Evolutionary conservation across 2,113 vertebrate genomes (phyloP), one percentile per base, ranked within the genome.

Genomic region (Butorides virescens): DNA sequence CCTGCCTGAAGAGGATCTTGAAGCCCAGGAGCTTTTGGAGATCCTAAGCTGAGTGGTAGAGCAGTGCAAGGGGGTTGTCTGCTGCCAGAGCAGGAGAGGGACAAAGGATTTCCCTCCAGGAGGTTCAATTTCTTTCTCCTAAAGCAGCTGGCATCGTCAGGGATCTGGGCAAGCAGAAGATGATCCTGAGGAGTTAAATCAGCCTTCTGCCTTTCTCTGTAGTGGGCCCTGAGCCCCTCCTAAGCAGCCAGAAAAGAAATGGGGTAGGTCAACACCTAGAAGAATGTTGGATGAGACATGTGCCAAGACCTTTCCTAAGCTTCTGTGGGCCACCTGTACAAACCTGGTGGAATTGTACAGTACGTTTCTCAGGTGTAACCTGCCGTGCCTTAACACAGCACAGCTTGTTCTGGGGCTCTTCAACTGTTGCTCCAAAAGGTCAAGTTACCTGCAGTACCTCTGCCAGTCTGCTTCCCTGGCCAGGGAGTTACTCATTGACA

Each of bases 311-410:
- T 66, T 36, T 25, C 56, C 32, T 68, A 27, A 44, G 30, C 18
- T 44, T 73, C n/a, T n/a, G n/a, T n/a, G n/a, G 42, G 27, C 20
- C 2, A 5, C 44, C 42, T 26, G n/a, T n/a, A 9, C 59, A 3
- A 1, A 16, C 27, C 27, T 15, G 37, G 36, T 11, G 5, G 34
- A 10, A 25, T 17, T 6, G 37, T 17, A 18, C 8, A 1, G 5
- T 12, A 2, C 5, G 1, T 32, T 34, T 78, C 46, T 30, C 19
- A 19, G n/a, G 59, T 56, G 44, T 18, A 34, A 56, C 30, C 66
- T 47, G 66, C 36, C 2, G 1, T 34, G n/a, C 84, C 16, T 30
- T 59, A 7, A 25, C 30, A 10, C 46, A 23, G 19, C 20, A 26
- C 47, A 30, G 34, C 70, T 34, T 4, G 14, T 42, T 19, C 61